Evolutionary conservation across 2,797 vertebrate genomes (phyloP).

Genomic region (Mormyrops attenuatus): DNA sequence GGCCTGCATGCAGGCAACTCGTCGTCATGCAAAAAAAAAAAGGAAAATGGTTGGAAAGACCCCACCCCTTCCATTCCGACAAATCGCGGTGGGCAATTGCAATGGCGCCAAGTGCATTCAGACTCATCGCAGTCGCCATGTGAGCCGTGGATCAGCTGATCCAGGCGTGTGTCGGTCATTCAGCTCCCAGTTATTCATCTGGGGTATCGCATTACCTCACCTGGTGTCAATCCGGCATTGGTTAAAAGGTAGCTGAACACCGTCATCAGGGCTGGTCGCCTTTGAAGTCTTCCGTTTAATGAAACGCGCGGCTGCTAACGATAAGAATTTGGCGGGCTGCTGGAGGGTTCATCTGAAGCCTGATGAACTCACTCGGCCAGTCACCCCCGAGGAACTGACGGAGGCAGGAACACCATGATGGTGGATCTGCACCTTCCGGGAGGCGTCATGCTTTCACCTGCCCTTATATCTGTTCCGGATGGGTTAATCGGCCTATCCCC

Average conservation of each 20-base stretch:
- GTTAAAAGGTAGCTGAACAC: neutral
- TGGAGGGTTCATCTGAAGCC: neutral
- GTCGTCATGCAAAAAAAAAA: neutral
- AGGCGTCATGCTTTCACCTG: neutral
- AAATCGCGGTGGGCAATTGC: neutral
- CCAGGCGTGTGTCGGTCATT: neutral
- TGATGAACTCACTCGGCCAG: neutral
- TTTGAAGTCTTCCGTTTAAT: neutral
- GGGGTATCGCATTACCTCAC: neutral
- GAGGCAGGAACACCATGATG: neutral
- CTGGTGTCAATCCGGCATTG: neutral
- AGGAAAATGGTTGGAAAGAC: neutral
- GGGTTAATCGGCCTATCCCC: neutral
- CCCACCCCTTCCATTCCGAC: neutral
- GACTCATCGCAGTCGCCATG: neutral
- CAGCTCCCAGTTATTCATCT: neutral
- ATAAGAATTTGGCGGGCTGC: neutral
- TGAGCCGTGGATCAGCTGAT: neutral
- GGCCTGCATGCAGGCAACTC: neutral
- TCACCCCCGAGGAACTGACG: neutral
- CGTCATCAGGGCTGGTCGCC: neutral
- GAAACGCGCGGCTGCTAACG: neutral
- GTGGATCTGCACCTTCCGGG: neutral
- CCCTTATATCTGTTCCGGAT: neutral
- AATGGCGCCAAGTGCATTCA: neutral